phyloP scores from a whole-genome alignment of 2,888 invertebrate genomes.

The Ennomos quercinarius region DNA sequence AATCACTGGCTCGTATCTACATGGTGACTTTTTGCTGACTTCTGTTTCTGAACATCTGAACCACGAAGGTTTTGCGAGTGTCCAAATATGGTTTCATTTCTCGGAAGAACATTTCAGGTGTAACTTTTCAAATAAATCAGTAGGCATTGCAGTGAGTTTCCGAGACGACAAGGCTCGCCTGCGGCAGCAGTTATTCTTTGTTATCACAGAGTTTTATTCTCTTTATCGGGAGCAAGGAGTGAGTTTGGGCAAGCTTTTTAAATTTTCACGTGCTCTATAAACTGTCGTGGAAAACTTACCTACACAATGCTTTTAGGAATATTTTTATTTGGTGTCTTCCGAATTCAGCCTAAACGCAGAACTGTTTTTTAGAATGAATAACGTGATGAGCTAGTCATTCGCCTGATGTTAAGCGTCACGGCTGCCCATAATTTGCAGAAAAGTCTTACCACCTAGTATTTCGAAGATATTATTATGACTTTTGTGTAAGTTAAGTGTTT shows the following conservation, averaged over 20 bases:
- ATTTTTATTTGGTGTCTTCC: too few species aligned
- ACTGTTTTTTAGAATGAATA: too few species aligned
- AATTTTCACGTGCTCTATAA: slow-evolving; percentile 46
- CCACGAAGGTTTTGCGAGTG: slow-evolving; percentile 55
- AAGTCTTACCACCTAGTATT: too few species aligned
- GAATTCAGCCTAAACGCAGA: too few species aligned
- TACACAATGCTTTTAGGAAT: too few species aligned
- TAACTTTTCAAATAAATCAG: slow-evolving; percentile 80
- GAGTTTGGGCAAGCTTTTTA: slow-evolving; percentile 66
- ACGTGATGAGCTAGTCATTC: too few species aligned
- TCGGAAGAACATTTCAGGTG: slow-evolving; percentile 60
- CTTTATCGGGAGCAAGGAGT: slow-evolving; percentile 14
- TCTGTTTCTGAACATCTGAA: slow-evolving; percentile 42
- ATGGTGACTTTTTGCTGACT: slow-evolving; percentile 21
- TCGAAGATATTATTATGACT: too few species aligned
- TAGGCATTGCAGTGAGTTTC: slow-evolving; percentile 59
- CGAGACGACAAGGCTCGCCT: slow-evolving; percentile 24
- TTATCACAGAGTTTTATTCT: slow-evolving; percentile 52
- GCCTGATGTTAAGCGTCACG: too few species aligned
- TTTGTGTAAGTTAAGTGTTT: too few species aligned
- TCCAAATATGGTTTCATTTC: slow-evolving; percentile 64
- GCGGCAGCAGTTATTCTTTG: slow-evolving; percentile 61
- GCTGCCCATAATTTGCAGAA: too few species aligned
- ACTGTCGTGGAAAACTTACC: background rate
- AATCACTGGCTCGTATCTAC: background rate